Conservation (phyloP, 2,797 vertebrate species). For the Diceros bicornis region DNA sequence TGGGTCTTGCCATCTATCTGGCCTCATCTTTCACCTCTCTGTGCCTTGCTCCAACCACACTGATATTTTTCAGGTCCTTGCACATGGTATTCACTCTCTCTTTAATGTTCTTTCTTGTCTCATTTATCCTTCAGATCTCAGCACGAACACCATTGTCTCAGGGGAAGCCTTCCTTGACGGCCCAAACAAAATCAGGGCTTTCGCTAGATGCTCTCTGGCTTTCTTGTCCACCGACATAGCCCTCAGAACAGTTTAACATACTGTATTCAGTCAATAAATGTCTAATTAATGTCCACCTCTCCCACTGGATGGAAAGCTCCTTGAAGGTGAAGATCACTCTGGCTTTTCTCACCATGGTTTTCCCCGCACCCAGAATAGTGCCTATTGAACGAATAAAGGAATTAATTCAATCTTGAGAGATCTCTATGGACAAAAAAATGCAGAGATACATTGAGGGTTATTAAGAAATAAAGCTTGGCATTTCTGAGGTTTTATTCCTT, state of each 20-base stretch:
- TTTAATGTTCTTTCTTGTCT: background rate
- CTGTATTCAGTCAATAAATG: background rate
- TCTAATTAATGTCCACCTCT: background rate
- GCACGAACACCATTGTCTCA: background rate
- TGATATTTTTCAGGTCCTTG: background rate
- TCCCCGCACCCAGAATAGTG: background rate
- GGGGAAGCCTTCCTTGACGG: background rate
- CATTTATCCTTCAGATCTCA: background rate
- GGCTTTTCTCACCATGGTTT: background rate
- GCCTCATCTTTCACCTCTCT: background rate
- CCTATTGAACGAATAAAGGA: background rate
- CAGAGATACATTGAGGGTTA: background rate
- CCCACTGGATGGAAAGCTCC: background rate
- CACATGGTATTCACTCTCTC: background rate
- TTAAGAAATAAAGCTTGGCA: background rate
- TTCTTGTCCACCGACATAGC: background rate
- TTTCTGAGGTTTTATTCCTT: background rate
- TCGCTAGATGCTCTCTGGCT: background rate
- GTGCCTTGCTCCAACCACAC: background rate
- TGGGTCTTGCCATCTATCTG: background rate
- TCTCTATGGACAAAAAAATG: background rate
- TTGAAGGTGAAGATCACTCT: background rate
- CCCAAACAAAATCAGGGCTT: background rate
- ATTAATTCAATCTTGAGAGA: background rate
- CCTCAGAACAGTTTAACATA: background rate